Percentiles rank a stretch among this genome's conserved stretches.
These are phyloP conservation scores for Ommatoiulus sabulosus DNA, from an alignment of 2,888 invertebrate species.

Conservation along the genomic window DNA sequence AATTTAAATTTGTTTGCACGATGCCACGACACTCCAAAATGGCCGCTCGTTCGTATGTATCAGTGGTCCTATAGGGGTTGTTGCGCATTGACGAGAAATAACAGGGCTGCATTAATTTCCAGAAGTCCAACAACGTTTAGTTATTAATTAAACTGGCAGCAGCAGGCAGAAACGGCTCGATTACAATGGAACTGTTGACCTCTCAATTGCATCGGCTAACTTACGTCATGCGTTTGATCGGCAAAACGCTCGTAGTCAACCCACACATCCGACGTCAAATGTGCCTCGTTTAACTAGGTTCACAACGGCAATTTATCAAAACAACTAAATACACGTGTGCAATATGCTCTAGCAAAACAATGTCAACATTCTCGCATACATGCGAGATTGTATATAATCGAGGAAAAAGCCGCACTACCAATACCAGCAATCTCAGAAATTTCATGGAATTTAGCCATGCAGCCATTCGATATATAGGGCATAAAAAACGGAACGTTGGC, in stretches of 20 bases:
- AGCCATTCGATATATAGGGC: too few species aligned
- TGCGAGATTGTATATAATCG: background rate
- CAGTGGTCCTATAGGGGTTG: too few species aligned
- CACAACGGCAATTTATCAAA: slow-evolving; percentile 18
- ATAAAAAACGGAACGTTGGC: too few species aligned
- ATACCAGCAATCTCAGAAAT: too few species aligned
- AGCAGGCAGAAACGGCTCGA: slow-evolving; percentile 4
- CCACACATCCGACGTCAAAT: slow-evolving; percentile 36
- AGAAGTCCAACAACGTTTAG: background rate
- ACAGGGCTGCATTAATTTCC: background rate
- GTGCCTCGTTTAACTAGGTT: background rate
- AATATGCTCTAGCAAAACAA: slow-evolving; percentile 2
- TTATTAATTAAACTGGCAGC: slow-evolving; percentile 28
- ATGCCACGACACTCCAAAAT: too few species aligned
- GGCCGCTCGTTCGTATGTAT: too few species aligned
- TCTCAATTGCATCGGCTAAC: slow-evolving; percentile 15
- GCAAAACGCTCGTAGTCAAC: slow-evolving; percentile 9
- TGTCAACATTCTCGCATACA: slow-evolving; percentile 21
- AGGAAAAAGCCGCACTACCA: background rate
- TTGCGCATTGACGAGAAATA: background rate
- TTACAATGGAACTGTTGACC: slow-evolving; percentile 45
- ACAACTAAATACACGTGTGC: slow-evolving; percentile 33
- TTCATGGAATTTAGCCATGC: too few species aligned
- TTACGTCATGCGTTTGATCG: slow-evolving; percentile 7
- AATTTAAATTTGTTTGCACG: too few species aligned